Base-by-base conservation (phyloP, 2,113 vertebrate species). In the Neotragus pygmaeus region DNA sequence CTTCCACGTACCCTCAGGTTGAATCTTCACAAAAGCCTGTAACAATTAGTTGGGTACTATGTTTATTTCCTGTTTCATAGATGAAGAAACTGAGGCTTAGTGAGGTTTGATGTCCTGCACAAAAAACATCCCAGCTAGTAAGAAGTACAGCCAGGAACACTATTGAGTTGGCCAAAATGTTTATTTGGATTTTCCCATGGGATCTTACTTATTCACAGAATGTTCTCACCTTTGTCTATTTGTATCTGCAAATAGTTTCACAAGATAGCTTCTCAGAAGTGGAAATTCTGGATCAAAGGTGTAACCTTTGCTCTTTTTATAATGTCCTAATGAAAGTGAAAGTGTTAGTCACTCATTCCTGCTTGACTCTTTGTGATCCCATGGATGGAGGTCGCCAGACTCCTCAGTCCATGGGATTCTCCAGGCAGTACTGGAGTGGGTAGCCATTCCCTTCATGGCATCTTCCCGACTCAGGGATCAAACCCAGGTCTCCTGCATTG, bases 1-100 rank as follows among this genome's bases (percentile, higher is more conserved):
- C 43, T 1, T 64, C 0, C 7, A 13, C 5, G 0, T 11, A 17
- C 28, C 6, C 1, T 28, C 23, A 4, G 3, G 5, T 0, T 27
- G 55, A 43, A 85, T 49, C 30, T 49, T 81, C 16, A 23, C 4
- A 10, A 39, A 33, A 73, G 27, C 25, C 30, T 43, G 0, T 17
- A 19, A 36, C 25, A 15, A 58, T 5, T 25, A 19, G 73, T 2
- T 28, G 36, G 13, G 5, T 39, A 28, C 15, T 77, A 8, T 12
- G 90, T 93, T 88, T 43, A 51, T 90, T 90, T 88, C n/a, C 58
- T 39, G 84, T 55, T 62, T 90, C 57, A 78, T 16, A 83, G 39
- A 81, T 53, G 62, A 92, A 30, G 19, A 47, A 88, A 96, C 16
- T 66, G 77, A 91, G 83, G 58, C 33, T 43, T 64, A 39, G 6